phyloP scores from a whole-genome alignment of 2,113 vertebrate species.

The rabbit (Oryctolagus cuniculus) region mOryCun1.1 NC_091447.1:55920001-55920500 shows the following conservation, averaged over 20 bases:
- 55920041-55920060: background rate
- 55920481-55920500: background rate
- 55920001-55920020: background rate
- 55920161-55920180: background rate
- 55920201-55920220: background rate
- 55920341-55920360: background rate
- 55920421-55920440: fast-evolving
- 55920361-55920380: too few relatives aligned
- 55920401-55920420: background rate
- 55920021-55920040: background rate
- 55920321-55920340: background rate
- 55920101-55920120: background rate
- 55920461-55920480: background rate
- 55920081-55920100: constrained; percentile 15
- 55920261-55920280: background rate
- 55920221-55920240: background rate
- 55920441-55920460: background rate
- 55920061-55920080: background rate
- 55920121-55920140: constrained; percentile 57
- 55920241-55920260: background rate
- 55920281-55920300: background rate
- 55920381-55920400: too few relatives aligned
- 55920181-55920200: background rate
- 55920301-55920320: background rate
- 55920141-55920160: constrained; percentile 33